Conservation (phyloP, 2,797 vertebrate genomes). For the Peromyscus nudipes region DNA sequence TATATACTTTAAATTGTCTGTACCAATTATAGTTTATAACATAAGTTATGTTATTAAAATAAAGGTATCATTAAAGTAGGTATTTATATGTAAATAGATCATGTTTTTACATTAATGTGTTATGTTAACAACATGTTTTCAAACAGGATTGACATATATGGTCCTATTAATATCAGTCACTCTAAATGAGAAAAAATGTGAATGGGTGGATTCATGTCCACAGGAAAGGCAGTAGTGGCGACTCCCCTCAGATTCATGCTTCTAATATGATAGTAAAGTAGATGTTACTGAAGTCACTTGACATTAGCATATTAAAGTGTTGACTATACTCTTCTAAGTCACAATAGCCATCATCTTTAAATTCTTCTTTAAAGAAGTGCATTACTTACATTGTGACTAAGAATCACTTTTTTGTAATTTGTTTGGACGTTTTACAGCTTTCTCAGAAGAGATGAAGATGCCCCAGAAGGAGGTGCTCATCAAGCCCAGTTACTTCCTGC, state of each 20-base stretch:
- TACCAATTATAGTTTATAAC: conserved; percentile 47
- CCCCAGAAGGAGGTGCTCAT: neutral
- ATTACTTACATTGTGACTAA: neutral
- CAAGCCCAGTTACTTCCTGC: neutral
- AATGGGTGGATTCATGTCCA: neutral
- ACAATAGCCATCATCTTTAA: neutral
- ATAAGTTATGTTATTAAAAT: conserved; percentile 21
- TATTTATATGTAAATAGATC: conserved; percentile 18
- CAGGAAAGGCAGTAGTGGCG: neutral
- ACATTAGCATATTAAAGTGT: conserved; percentile 6
- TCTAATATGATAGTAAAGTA: conserved; percentile 18
- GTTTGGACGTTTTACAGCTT: neutral
- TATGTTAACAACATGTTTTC: conserved; percentile 15
- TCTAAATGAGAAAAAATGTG: conserved; percentile 33
- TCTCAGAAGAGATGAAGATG: neutral
- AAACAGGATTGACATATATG: neutral
- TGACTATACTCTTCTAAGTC: neutral
- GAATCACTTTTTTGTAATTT: neutral
- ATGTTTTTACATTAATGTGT: neutral
- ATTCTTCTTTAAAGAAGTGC: neutral
- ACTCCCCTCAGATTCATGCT: conserved; percentile 8
- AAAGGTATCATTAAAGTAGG: conserved; percentile 52
- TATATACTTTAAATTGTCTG: conserved; percentile 29
- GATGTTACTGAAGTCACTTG: conserved; percentile 10
- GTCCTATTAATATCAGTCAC: conserved; percentile 39